phyloP scores from a whole-genome alignment of 1,140 invertebrate species.

The Drosophila burlai region DNA sequence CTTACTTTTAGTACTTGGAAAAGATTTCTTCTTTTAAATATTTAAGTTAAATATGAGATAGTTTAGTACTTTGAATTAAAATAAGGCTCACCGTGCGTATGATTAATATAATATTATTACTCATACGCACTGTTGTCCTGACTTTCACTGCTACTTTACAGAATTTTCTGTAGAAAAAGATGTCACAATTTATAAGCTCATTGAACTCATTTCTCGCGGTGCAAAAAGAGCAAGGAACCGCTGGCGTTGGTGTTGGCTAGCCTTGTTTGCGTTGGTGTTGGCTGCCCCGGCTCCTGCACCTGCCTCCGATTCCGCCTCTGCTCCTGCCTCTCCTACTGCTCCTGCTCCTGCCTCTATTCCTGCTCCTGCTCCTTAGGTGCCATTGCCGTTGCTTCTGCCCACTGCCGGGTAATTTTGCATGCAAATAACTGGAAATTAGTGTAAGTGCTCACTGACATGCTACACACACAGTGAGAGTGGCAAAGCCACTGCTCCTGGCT shows the following conservation, averaged over 20 bases:
- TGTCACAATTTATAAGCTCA: background rate
- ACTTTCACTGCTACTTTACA: background rate
- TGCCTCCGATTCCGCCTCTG: background rate
- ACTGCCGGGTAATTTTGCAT: constrained; percentile 75
- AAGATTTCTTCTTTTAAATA: background rate
- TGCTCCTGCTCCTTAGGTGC: constrained; percentile 32
- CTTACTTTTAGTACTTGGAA: too few relatives aligned
- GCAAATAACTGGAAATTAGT: constrained; percentile 83
- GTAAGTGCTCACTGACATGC: constrained; percentile 82
- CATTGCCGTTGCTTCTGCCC: constrained; percentile 24
- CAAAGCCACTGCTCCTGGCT: constrained; percentile 16
- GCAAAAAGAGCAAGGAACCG: constrained; percentile 2
- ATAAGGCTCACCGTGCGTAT: too few relatives aligned
- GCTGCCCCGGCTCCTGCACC: background rate
- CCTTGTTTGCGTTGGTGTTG: constrained; percentile 35
- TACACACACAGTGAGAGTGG: constrained; percentile 44
- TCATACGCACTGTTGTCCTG: constrained; percentile 2
- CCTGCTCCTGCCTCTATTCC: constrained; percentile 10
- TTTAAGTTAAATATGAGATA: background rate
- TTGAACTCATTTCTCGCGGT: constrained; percentile 6
- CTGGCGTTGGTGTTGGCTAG: constrained; percentile 27
- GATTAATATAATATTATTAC: background rate
- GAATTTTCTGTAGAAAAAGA: background rate
- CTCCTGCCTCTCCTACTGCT: background rate
- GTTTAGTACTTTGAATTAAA: too few relatives aligned